These are phyloP conservation scores for Hoplostethus mediterraneus DNA, from an alignment of 2,797 vertebrate species.

Conservation along the genomic window DNA sequence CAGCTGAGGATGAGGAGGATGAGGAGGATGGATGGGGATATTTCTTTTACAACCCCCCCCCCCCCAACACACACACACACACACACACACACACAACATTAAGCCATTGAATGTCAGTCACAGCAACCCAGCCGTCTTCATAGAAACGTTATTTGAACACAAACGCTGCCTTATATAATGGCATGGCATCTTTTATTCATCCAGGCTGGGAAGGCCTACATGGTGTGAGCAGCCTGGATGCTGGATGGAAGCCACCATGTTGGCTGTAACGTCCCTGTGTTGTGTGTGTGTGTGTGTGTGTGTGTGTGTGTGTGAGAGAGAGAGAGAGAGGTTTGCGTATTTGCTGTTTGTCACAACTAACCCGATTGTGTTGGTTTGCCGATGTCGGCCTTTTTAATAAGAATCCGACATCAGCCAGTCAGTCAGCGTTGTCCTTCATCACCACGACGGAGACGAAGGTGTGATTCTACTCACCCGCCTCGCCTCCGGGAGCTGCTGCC, in stretches of 20 bases:
- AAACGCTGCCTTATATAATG: conserved; percentile 64
- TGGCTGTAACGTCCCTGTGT: conserved; percentile 18
- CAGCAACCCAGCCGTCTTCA: conserved; percentile 39
- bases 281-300: background rate
- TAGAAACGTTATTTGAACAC: conserved; percentile 15
- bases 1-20: conserved; percentile 61
- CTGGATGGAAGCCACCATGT: conserved; percentile 51
- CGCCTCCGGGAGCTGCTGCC: too few relatives aligned
- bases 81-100: background rate
- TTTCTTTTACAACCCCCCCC: background rate
- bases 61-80: conserved; percentile 1
- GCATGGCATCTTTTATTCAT: conserved; percentile 74
- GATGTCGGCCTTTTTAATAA: conserved; percentile 18
- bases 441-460: background rate
- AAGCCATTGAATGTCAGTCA: conserved; percentile 31
- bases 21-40: conserved; percentile 30
- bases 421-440: too few relatives aligned
- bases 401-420: background rate
- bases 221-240: conserved; percentile 34
- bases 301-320: background rate
- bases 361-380: background rate
- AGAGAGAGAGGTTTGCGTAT: background rate
- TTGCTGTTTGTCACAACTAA: background rate
- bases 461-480: background rate
- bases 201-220: conserved; percentile 41